phyloP scores from a whole-genome alignment of 2,888 invertebrate species.

The Cryptophagus acutangulus region DNA sequence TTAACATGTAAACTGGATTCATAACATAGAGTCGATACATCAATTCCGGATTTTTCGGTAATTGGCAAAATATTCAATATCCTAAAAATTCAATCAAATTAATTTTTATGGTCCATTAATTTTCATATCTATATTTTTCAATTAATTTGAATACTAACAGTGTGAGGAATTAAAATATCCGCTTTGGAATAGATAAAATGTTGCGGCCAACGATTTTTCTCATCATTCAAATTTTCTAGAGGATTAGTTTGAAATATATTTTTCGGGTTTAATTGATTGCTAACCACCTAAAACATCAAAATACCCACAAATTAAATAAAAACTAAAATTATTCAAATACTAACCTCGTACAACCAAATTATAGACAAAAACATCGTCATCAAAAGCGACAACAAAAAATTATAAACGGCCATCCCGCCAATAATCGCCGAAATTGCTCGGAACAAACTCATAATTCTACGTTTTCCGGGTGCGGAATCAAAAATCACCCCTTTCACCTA shows the following conservation, averaged over 20 bases:
- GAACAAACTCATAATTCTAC: constrained; percentile 55
- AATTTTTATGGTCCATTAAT: too few species aligned
- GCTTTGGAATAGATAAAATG: constrained; percentile 68
- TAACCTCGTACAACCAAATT: constrained; percentile 59
- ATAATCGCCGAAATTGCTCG: constrained; percentile 59
- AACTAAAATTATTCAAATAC: constrained; percentile 2
- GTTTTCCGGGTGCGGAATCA: constrained; percentile 66
- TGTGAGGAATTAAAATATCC: constrained; percentile 61
- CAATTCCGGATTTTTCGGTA: constrained; percentile 56
- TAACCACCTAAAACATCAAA: constrained; percentile 43
- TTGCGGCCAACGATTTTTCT: constrained; percentile 61
- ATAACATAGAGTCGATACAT: constrained; percentile 59
- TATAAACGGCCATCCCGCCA: constrained; percentile 54
- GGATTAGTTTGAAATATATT: constrained; percentile 52
- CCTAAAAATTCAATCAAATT: too few species aligned
- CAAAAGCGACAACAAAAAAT: constrained; percentile 54
- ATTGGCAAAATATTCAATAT: constrained; percentile 63
- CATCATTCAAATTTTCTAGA: constrained; percentile 54
- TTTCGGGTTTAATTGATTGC: constrained; percentile 37
- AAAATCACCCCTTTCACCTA: constrained; percentile 63
- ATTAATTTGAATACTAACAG: too few species aligned
- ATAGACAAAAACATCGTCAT: constrained; percentile 55
- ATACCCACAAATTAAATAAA: constrained; percentile 14
- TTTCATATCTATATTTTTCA: too few species aligned
- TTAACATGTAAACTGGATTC: constrained; percentile 71